Evolutionary conservation across 2,888 invertebrate species (phyloP).

Genomic region (Ceriagrion tenellum): DNA sequence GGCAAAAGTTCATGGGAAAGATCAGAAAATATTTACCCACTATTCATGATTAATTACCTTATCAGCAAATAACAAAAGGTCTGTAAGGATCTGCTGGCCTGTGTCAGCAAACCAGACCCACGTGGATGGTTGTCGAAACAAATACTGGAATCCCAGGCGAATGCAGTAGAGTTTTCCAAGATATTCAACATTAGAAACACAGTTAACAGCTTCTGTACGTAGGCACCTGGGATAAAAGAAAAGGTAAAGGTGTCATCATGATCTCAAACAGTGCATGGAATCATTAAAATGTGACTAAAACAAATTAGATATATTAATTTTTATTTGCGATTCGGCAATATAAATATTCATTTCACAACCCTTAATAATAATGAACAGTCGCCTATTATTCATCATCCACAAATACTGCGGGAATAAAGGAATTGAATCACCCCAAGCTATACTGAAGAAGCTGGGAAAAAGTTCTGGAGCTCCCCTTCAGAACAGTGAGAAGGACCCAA

Average conservation of each 20-base stretch:
- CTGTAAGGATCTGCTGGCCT: conserved; percentile 93
- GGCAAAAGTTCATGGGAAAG: too few species aligned
- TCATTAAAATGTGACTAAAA: conserved; percentile 68
- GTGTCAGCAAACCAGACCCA: conserved; percentile 92
- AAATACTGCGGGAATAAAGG: too few species aligned
- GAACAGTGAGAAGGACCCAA: too few species aligned
- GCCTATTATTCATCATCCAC: too few species aligned
- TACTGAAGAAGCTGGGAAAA: too few species aligned
- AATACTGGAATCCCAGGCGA: conserved; percentile 90
- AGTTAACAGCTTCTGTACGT: conserved; percentile 92
- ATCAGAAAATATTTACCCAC: too few species aligned
- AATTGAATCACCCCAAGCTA: too few species aligned
- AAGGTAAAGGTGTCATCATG: too few species aligned
- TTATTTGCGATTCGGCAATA: too few species aligned
- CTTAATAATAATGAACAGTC: too few species aligned
- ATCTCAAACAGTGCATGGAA: not conserved
- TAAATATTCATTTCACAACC: too few species aligned
- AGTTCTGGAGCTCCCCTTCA: too few species aligned
- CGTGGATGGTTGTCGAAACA: conserved; percentile 85
- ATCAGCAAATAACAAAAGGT: conserved; percentile 92
- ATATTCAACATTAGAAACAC: conserved; percentile 95
- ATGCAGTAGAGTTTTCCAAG: conserved; percentile 97
- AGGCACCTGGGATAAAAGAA: conserved; percentile 80
- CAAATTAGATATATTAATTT: conserved; percentile 71
- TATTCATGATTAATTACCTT: conserved; percentile 80